Base-by-base conservation (phyloP, 2,888 invertebrate genomes). In the Oscheius sp. region DNA sequence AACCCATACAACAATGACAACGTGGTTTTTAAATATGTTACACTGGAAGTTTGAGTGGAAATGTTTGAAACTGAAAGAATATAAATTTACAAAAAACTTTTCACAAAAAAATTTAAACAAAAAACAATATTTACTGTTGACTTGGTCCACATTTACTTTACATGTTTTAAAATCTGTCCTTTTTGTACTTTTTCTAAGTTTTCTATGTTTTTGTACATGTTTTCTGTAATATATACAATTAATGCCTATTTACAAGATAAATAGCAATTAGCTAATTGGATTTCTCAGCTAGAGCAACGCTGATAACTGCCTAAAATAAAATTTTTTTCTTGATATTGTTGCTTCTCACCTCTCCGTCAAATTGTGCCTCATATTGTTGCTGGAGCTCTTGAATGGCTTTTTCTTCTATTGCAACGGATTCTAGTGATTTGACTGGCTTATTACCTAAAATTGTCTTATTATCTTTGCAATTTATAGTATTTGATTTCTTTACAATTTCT, bases 381-480 rank as follows among this genome's bases (percentile, higher is more conserved):
- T 6, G 6, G 1, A 64, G 33, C 17, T 64, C 63, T 36, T 50
- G 50, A 4, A 51, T 47, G 5, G 63, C 63, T n/a, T 26, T 36
- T 38, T 64, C 63, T 49, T 64, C 63, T 32, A 32, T 51, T 20
- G 45, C 50, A 9, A 64, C 51, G 24, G 47, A 28, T 28, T 50
- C 63, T 9, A 64, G 24, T 0, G 63, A 38, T 4, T 47, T 44
- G 26, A 32, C 44, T 20, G 47, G 47, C 45, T 61, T 61, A 28
- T 32, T 56, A 4, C 12, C 47, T 47, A 22, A 4, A 41, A 47
- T 5, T 47, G 14, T 47, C 8, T 20, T 5, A 22, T 47, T 47
- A 4, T 47, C 24, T 47, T 6, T 47, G 3, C 5, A 47, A 12
- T 47, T 24, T 9, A 36, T 8, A 36, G 36, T 14, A 36, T 9